Conservation (phyloP, 2,888 invertebrate species). For the Polydrusus pterygomalis region DNA sequence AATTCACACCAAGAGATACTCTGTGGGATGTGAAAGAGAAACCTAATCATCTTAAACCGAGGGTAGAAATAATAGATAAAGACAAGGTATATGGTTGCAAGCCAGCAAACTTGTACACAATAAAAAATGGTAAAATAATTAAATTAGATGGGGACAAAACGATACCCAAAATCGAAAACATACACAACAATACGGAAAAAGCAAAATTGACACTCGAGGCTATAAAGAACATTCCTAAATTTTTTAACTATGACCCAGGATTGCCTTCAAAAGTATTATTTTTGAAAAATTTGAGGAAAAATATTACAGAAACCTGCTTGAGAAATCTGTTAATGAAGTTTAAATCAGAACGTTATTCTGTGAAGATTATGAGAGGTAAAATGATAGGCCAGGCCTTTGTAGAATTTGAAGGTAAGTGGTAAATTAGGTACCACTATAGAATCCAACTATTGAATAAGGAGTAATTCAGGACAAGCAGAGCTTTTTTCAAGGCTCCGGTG, state of each 20-base stretch:
- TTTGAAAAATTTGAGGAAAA: conserved; percentile 75
- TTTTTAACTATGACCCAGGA: conserved; percentile 75
- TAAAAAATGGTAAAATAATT: conserved; percentile 74
- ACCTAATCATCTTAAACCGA: conserved; percentile 19
- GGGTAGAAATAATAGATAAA: conserved; percentile 37
- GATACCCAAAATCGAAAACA: neutral
- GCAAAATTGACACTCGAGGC: conserved; percentile 73
- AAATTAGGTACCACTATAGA: too few species aligned
- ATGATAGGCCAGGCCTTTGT: conserved; percentile 78
- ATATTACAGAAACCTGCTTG: conserved; percentile 73
- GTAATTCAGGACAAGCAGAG: too few species aligned
- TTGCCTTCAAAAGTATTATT: conserved; percentile 74
- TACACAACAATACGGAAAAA: conserved; percentile 68
- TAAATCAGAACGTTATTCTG: conserved; percentile 67
- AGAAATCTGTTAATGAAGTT: conserved; percentile 69
- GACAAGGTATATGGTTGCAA: conserved; percentile 63
- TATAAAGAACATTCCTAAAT: conserved; percentile 74
- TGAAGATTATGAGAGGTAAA: conserved; percentile 73
- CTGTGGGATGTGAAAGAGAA: conserved; percentile 72
- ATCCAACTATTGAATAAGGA: too few species aligned
- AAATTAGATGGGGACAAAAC: conserved; percentile 63
- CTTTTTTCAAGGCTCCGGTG: too few species aligned
- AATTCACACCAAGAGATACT: conserved; percentile 30
- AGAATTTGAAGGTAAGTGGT: conserved; percentile 73
- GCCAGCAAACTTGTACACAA: conserved; percentile 73